These are phyloP conservation scores for Danionella cerebrum DNA, from an alignment of 2,113 vertebrate genomes.

Conservation along the genomic window DNA sequence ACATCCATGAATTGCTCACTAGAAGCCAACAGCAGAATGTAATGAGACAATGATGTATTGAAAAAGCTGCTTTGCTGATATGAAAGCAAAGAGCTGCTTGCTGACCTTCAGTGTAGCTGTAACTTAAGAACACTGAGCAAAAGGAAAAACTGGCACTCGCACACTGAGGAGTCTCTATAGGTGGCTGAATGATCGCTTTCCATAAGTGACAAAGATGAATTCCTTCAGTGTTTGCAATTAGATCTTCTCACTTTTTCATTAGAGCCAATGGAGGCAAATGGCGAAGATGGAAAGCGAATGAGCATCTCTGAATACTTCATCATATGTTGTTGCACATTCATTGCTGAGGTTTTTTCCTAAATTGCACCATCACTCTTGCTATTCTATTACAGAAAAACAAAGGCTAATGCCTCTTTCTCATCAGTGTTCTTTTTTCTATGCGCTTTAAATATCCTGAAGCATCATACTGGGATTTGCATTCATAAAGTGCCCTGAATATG, in stretches of 20 bases:
- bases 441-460: slow-evolving; percentile 18
- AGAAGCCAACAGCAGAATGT: not conserved
- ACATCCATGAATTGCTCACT: not conserved
- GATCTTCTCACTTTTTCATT: slow-evolving; percentile 40
- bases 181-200: slow-evolving; percentile 12
- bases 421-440: slow-evolving; percentile 14
- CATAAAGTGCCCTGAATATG: slow-evolving; percentile 9
- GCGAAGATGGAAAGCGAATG: slow-evolving; percentile 33
- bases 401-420: slow-evolving; percentile 17
- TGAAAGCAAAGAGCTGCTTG: not conserved
- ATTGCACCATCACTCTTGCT: slow-evolving; percentile 24
- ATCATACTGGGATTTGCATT: slow-evolving; percentile 2
- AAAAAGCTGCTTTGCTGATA: not conserved
- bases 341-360: not conserved
- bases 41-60: not conserved
- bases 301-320: slow-evolving; percentile 27
- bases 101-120: slow-evolving; percentile 3
- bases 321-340: slow-evolving; percentile 26
- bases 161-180: slow-evolving; percentile 17
- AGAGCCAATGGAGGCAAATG: slow-evolving; percentile 24
- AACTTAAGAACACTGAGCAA: not conserved
- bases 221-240: slow-evolving; percentile 33
- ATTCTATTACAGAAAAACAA: slow-evolving; percentile 25
- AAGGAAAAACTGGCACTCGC: slow-evolving; percentile 5
- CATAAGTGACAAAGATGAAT: slow-evolving; percentile 37